These are phyloP conservation scores for Venusia cambrica DNA, from an alignment of 2,888 invertebrate genomes.

Conservation along the genomic window DNA sequence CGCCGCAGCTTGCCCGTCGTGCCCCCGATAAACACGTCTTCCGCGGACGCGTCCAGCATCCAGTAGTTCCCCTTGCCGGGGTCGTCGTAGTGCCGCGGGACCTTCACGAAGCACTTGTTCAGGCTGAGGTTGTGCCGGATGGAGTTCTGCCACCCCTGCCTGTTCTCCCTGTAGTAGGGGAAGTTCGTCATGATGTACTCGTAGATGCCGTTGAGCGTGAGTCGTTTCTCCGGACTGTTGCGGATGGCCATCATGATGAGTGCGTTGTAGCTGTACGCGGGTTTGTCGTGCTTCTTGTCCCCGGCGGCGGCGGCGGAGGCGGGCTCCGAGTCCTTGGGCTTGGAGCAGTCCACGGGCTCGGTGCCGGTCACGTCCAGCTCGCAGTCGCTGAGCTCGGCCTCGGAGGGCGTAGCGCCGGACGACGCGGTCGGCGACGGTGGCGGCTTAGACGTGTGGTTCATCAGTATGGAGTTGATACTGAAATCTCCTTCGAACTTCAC, in stretches of 20 bases:
- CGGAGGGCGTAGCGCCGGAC: constrained; percentile 59
- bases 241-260: constrained; percentile 99
- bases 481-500: constrained; percentile 86
- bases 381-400: constrained; percentile 80
- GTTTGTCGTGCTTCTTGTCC: constrained; percentile 92
- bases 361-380: constrained; percentile 90
- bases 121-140: constrained; percentile 98
- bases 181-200: constrained; percentile 99
- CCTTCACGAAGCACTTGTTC: constrained; percentile 99
- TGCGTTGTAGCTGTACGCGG: constrained; percentile 99
- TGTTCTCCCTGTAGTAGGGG: constrained; percentile 98
- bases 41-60: constrained; percentile 99
- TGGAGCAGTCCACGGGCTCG: constrained; percentile 86
- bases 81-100: constrained; percentile 98
- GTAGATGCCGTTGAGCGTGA: constrained; percentile 98
- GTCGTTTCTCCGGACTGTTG: constrained; percentile 94
- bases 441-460: constrained; percentile 72
- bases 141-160: constrained; percentile 99
- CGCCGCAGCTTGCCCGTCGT: constrained; percentile 96
- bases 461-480: constrained; percentile 90
- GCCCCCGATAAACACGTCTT: constrained; percentile 99
- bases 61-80: constrained; percentile 99
- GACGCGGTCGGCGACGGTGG: constrained; percentile 68
- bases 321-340: constrained; percentile 63
- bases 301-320: constrained; percentile 62